phyloP scores from a whole-genome alignment of 1,140 invertebrate genomes.

The Cotesia vestalis region DNA sequence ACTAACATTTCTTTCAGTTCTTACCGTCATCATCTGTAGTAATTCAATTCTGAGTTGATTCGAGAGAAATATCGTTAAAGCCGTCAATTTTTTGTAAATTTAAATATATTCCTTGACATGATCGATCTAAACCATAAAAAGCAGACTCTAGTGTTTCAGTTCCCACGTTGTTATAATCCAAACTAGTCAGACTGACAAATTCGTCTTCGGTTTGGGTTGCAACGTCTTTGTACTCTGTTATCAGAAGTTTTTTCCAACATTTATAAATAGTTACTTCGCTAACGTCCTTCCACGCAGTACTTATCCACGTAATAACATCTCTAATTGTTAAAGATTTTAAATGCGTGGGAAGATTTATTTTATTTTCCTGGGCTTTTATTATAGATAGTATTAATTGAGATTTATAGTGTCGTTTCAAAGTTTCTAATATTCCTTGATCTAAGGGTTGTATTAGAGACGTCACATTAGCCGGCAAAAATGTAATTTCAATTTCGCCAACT shows the following conservation, averaged over 20 bases:
- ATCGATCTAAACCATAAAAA: not conserved
- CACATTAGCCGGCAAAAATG: too few species aligned
- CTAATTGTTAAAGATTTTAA: conserved; percentile 24
- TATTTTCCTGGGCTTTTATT: conserved; percentile 16
- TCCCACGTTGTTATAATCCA: not conserved
- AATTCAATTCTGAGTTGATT: not conserved
- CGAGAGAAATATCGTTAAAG: not conserved
- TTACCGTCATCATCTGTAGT: not conserved
- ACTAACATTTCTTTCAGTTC: too few species aligned
- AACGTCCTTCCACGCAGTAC: conserved; percentile 17
- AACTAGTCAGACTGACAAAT: not conserved
- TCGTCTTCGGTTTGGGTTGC: not conserved
- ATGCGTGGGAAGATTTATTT: conserved; percentile 4
- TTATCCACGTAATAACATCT: conserved; percentile 28
- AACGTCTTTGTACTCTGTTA: conserved; percentile 6
- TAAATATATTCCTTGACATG: not conserved
- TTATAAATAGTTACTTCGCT: conserved; percentile 23
- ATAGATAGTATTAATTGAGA: conserved; percentile 18
- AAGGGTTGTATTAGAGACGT: too few species aligned
- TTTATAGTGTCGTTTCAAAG: conserved; percentile 46
- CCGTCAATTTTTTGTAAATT: not conserved
- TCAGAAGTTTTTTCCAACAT: conserved; percentile 29
- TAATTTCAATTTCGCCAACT: too few species aligned
- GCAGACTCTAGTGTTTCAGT: not conserved
- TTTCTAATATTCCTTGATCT: conserved; percentile 51